A percentile compares a stretch with the other conserved stretches of the same genome.
Conservation (phyloP, 2,888 invertebrate species). For the Teleogryllus oceanicus region DNA sequence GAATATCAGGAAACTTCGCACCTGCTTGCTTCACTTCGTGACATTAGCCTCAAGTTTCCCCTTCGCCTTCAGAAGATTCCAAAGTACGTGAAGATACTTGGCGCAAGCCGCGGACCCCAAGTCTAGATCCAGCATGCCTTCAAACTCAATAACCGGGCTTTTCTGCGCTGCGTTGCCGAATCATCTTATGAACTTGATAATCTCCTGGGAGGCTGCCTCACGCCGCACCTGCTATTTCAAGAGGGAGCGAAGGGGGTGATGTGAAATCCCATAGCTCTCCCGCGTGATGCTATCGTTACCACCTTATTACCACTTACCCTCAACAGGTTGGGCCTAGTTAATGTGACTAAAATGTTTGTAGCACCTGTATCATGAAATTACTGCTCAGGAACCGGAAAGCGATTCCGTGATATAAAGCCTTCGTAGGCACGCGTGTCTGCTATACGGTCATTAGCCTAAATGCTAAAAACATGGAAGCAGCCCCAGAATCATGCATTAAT, state of each 20-base stretch:
- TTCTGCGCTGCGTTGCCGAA: not conserved
- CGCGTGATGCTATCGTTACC: not conserved
- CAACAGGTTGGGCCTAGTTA: slow-evolving; percentile 9
- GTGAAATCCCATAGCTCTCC: not conserved
- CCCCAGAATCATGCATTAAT: too few species aligned
- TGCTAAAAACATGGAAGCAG: not conserved
- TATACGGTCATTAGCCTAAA: not conserved
- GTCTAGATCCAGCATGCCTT: not conserved
- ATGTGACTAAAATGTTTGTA: not conserved
- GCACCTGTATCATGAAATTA: slow-evolving; percentile 18
- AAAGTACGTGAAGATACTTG: not conserved
- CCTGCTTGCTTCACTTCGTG: not conserved
- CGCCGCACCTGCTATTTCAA: not conserved
- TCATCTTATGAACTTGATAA: not conserved
- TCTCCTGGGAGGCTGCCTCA: not conserved
- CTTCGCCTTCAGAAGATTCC: not conserved
- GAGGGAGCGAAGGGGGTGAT: not conserved
- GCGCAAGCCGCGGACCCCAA: not conserved
- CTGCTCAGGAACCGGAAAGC: slow-evolving; percentile 18
- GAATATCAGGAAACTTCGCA: not conserved
- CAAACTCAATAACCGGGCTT: not conserved
- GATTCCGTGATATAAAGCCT: not conserved
- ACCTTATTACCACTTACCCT: not conserved
- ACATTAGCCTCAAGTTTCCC: not conserved
- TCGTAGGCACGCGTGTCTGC: not conserved